Conservation (phyloP, 92 coral and sea anemone species). For the Bergia puertoricense region DNA sequence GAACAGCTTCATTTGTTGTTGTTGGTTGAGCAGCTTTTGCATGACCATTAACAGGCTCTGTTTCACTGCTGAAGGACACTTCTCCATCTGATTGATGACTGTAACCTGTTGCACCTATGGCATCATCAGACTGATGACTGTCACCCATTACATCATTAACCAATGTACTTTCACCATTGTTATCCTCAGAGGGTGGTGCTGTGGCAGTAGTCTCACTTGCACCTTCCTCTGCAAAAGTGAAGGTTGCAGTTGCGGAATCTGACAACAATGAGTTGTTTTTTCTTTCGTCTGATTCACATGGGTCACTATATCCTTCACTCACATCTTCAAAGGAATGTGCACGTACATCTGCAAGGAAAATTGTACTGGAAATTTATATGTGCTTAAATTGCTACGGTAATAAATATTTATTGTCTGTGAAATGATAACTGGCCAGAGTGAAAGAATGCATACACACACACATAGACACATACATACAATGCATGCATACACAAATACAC, state of each 20-base stretch:
- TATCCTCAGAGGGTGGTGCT: background rate
- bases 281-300: constrained; percentile 21
- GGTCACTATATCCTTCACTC: background rate
- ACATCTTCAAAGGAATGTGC: background rate
- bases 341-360: background rate
- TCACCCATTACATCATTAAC: background rate
- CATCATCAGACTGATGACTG: background rate
- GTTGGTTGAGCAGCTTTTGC: background rate
- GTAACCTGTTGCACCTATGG: constrained; percentile 2
- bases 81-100: background rate
- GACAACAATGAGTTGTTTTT: background rate
- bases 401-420: background rate
- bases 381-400: background rate
- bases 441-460: background rate
- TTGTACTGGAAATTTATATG: background rate
- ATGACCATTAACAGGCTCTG: background rate
- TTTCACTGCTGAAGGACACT: too few species aligned
- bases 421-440: background rate
- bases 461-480: too few species aligned
- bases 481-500: too few species aligned
- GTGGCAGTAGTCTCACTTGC: background rate
- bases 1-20: background rate
- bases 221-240: background rate
- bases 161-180: background rate
- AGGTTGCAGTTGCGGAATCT: background rate